Evolutionary conservation across 2,113 vertebrate species (phyloP).

Genomic region (Glareola pratincola): DNA sequence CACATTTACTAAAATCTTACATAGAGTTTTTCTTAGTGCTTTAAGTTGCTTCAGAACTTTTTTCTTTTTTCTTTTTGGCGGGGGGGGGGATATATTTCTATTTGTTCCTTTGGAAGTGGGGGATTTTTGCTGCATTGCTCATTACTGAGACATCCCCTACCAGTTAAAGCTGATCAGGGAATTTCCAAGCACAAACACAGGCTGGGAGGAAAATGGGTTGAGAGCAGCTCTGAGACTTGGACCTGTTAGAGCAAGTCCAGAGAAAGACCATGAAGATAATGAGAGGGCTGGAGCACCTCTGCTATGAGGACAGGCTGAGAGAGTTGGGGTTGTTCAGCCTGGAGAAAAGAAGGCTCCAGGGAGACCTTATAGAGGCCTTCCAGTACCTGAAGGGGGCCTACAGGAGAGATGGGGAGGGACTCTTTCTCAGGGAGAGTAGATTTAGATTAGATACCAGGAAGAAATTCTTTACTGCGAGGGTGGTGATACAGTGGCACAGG

Average conservation of each 20-base stretch:
- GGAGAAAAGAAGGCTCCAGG: background rate
- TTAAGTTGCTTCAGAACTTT: background rate
- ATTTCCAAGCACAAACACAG: background rate
- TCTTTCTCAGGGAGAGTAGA: background rate
- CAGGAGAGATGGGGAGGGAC: background rate
- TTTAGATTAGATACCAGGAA: no score
- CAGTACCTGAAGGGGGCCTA: background rate
- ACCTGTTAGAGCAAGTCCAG: background rate
- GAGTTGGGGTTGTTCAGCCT: background rate
- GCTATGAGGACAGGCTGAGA: background rate
- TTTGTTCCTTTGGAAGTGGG: background rate
- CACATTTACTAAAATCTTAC: background rate
- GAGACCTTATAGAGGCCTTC: background rate
- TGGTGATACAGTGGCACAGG: no score
- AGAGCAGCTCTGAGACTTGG: background rate
- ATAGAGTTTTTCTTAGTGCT: background rate
- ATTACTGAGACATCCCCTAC: background rate
- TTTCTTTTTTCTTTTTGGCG: no score
- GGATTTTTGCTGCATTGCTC: background rate
- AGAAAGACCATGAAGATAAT: background rate
- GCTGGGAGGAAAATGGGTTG: background rate
- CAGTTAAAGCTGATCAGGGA: background rate
- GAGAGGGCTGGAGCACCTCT: background rate
- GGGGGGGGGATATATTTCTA: background rate
- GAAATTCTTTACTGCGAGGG: no score